Percentiles rank a stretch among this genome's conserved stretches.
phyloP scores from a whole-genome alignment of 2,888 invertebrate genomes.

The Synergus laeviventris region DNA sequence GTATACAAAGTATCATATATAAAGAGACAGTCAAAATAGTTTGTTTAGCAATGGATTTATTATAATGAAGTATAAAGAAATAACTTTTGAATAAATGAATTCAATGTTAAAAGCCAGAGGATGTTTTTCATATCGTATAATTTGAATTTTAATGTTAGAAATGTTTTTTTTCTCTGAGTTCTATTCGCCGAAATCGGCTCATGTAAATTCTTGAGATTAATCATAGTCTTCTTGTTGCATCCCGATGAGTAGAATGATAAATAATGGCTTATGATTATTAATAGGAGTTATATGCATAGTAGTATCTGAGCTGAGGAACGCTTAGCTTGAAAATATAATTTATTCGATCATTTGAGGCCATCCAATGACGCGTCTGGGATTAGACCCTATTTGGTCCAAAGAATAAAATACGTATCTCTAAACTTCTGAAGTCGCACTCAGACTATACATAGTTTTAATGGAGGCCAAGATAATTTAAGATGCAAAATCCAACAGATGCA shows the following conservation, averaged over 20 bases:
- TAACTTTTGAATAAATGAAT: too few relatives aligned
- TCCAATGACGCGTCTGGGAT: conserved; percentile 23
- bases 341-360: conserved; percentile 32
- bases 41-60: too few relatives aligned
- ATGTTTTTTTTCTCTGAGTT: background rate
- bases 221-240: conserved; percentile 24
- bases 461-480: conserved; percentile 30
- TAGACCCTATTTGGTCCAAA: conserved; percentile 32
- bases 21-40: too few relatives aligned
- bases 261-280: conserved; percentile 39
- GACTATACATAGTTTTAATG: conserved; percentile 29
- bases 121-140: background rate
- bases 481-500: background rate
- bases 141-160: background rate
- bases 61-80: too few relatives aligned
- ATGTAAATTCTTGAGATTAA: conserved; percentile 29
- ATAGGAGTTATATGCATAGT: conserved; percentile 20
- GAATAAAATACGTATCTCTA: conserved; percentile 3
- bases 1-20: background rate
- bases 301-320: conserved; percentile 1
- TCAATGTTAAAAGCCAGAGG: background rate
- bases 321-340: conserved; percentile 27
- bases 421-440: conserved; percentile 9
- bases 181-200: conserved; percentile 21
- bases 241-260: conserved; percentile 34